Evolutionary conservation across 2,888 invertebrate species (phyloP).

Genomic region (Apantesis nais): DNA sequence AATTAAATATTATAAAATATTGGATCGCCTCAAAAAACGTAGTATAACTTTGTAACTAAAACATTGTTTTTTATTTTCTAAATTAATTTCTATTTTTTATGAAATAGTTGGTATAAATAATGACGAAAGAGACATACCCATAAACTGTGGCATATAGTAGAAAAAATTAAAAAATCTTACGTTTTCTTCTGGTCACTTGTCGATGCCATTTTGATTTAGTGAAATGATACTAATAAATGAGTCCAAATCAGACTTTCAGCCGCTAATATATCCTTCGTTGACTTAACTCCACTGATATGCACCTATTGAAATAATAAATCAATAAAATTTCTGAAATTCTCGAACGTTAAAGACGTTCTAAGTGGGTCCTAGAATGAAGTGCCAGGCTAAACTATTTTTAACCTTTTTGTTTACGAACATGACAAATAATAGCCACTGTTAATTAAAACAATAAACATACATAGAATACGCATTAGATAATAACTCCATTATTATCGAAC

Average conservation of each 20-base stretch:
- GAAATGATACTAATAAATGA: conserved; percentile 53
- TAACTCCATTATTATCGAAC: conserved; percentile 13
- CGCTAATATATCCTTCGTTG: conserved; percentile 50
- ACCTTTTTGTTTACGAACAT: conserved; percentile 64
- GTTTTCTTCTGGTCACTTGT: conserved; percentile 49
- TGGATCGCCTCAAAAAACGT: too few relatives aligned
- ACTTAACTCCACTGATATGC: conserved; percentile 41
- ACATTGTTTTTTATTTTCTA: too few relatives aligned
- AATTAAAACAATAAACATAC: conserved; percentile 42
- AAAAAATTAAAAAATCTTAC: conserved; percentile 28
- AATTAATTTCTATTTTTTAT: background rate
- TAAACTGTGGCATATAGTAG: background rate
- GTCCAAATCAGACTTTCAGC: conserved; percentile 41
- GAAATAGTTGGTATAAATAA: background rate
- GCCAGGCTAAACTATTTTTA: conserved; percentile 48
- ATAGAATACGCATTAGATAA: conserved; percentile 1
- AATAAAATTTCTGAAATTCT: conserved; percentile 33
- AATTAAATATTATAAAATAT: background rate
- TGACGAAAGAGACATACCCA: background rate
- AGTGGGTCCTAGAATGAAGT: conserved; percentile 22
- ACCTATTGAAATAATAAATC: conserved; percentile 21
- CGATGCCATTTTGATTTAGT: conserved; percentile 46
- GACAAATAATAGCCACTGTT: conserved; percentile 54
- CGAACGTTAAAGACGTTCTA: conserved; percentile 11
- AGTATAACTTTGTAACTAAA: too few relatives aligned